Conservation (phyloP, 2,113 vertebrate genomes). For the Ardeotis arabs region DNA sequence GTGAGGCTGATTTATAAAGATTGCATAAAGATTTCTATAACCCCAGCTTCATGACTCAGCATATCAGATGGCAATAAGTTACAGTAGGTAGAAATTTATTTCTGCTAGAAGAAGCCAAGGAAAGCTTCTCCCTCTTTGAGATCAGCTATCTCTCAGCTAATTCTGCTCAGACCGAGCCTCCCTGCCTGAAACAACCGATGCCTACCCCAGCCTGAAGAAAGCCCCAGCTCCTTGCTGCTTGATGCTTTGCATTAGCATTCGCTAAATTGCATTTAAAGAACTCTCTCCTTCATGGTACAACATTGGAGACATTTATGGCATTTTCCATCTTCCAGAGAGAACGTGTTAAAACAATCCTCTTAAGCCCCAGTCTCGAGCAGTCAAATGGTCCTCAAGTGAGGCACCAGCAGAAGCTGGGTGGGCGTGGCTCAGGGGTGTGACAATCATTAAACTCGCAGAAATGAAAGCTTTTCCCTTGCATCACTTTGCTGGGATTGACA, state of each 20-base stretch:
- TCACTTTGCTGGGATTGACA: background rate
- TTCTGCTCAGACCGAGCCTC: background rate
- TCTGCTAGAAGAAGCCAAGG: slow-evolving; percentile 49
- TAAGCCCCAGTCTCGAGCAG: rapidly evolving
- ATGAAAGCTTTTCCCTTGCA: background rate
- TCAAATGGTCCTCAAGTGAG: background rate
- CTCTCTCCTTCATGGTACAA: background rate
- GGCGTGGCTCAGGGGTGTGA: rapidly evolving
- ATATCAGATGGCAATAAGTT: slow-evolving; percentile 66
- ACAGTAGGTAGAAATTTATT: slow-evolving; percentile 70
- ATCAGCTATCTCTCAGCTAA: slow-evolving; percentile 5
- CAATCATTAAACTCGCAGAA: rapidly evolving
- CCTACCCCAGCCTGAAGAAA: background rate
- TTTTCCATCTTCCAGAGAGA: background rate
- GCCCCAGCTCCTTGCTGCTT: background rate
- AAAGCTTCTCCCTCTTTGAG: background rate
- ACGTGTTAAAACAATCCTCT: background rate
- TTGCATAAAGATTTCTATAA: slow-evolving; percentile 72
- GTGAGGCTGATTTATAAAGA: slow-evolving; percentile 69
- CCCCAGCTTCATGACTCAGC: slow-evolving; percentile 67
- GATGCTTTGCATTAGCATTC: background rate
- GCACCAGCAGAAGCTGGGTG: background rate
- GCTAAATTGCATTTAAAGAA: background rate
- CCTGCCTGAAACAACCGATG: background rate
- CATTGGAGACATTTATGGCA: rapidly evolving